Percentiles rank a stretch among this genome's conserved stretches.
phyloP scores from a whole-genome alignment of 1,140 invertebrate species.

The Panagrolaimus sp. region DNA sequence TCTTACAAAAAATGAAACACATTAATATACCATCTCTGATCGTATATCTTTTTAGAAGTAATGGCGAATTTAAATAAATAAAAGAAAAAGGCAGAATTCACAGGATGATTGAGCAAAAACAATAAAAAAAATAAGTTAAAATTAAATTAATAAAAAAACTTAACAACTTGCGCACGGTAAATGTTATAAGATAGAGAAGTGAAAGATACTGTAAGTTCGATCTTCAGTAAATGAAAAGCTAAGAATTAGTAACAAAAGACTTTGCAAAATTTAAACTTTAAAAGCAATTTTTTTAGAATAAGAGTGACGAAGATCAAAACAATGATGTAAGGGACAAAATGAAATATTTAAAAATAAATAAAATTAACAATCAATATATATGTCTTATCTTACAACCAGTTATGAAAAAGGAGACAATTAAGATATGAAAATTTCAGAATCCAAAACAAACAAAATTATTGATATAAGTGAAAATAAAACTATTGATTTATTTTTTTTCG shows the following conservation, averaged over 20 bases:
- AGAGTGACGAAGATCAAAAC: not conserved
- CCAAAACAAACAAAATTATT: no score
- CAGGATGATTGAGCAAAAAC: conserved; percentile 10
- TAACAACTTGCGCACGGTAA: not conserved
- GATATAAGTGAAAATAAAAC: no score
- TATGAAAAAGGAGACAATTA: no score
- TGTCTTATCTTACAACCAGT: not conserved
- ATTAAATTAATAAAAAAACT: conserved; percentile 3
- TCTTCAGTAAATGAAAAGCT: not conserved
- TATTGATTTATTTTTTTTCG: not conserved
- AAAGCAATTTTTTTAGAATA: conserved; percentile 3
- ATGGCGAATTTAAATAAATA: no score
- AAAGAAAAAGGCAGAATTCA: conserved; percentile 12
- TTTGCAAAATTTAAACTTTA: not conserved
- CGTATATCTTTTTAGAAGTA: conserved; percentile 6
- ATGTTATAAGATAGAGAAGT: not conserved
- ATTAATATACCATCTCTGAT: not conserved
- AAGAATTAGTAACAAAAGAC: not conserved
- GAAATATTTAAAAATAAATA: not conserved
- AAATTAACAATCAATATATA: not conserved
- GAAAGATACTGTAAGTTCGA: not conserved
- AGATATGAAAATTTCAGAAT: no score
- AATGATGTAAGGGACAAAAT: no score
- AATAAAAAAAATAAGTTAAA: conserved; percentile 6
- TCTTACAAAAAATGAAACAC: no score